Evolutionary conservation across 2,113 vertebrate genomes (phyloP), one percentile per base, ranked within the genome.

Genomic region (Accipiter virgatus): DNA sequence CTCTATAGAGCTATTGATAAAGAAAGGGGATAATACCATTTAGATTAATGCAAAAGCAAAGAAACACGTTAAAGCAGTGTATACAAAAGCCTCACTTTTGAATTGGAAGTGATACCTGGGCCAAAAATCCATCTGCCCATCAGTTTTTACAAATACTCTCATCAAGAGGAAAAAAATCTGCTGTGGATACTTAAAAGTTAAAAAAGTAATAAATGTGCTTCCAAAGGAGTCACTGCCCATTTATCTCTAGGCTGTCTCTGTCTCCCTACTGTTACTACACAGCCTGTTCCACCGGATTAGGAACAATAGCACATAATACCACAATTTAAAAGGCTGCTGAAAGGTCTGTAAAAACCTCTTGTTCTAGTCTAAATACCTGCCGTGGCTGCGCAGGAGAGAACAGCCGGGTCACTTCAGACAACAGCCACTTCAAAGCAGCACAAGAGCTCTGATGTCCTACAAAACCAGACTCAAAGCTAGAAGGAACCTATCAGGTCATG

Each of bases 31-130:
- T 92, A 97, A 97, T 90, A 96, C 94, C 97, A 83, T 50, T 87
- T 86, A 95, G 96, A 93, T 97, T 98, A 98, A 95, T 79, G 88
- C 75, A 83, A 97, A 95, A 95, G 95, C 91, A 96, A 97, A 95
- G 88, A 96, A 97, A 97, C 93, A 83, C 59, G 10, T 96, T 90
- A 88, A 84, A 97, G 95, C 90, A 86, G 90, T 86, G 96, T 95
- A 86, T 86, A 95, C 88, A 96, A 95, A 89, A 95, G 92, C 88
- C 92, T 97, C 90, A 71, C 75, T 75, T 94, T 52, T 81, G 56
- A 89, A 22, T 63, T 25, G 16, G 31, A 78, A 92, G 88, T 45
- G 47, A 88, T 34, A 58, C 13, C 1, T 2, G 58, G 88, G 78
- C 83, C 83, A 95, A 79, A 79, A 94, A 78, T 55, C 58, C 63